A percentile compares a stretch with the other conserved stretches of the same genome.
These are phyloP conservation scores for Ashinkailepas kermadecensis DNA, from an alignment of 2,888 invertebrate genomes.

Conservation along the genomic window DNA sequence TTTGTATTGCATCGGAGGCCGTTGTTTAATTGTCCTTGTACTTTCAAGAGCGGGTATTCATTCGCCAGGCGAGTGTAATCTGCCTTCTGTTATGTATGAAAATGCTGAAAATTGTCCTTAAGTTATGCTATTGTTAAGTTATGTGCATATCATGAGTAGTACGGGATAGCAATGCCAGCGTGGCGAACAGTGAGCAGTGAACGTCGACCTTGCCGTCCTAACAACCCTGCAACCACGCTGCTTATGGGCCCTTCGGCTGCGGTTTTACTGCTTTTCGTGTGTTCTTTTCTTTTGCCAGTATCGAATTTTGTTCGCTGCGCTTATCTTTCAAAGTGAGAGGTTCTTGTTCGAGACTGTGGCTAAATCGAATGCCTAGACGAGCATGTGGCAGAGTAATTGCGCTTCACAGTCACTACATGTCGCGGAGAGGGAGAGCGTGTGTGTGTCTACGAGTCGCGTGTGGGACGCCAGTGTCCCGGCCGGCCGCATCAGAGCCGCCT, in stretches of 20 bases:
- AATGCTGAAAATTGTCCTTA: too few species aligned
- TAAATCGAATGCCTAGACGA: slow-evolving; percentile 10
- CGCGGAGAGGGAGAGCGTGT: background rate
- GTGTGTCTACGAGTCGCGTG: background rate
- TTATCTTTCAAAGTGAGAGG: slow-evolving; percentile 7
- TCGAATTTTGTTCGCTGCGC: slow-evolving; percentile 9
- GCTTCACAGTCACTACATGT: background rate
- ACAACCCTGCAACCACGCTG: background rate
- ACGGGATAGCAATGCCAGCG: too few species aligned
- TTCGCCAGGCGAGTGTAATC: too few species aligned
- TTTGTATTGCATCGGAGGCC: too few species aligned
- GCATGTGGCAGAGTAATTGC: background rate
- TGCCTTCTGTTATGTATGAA: too few species aligned
- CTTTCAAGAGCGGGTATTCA: too few species aligned
- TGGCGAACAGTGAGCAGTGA: too few species aligned
- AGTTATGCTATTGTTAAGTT: too few species aligned
- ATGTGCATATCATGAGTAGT: too few species aligned
- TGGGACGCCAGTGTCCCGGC: background rate
- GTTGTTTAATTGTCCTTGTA: too few species aligned
- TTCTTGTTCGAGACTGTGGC: slow-evolving; percentile 5
- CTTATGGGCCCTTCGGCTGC: slow-evolving; percentile 9
- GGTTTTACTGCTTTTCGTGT: slow-evolving; percentile 1
- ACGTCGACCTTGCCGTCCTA: background rate
- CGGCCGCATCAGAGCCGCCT: background rate
- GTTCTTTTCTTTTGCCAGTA: slow-evolving; percentile 20